A percentile compares a stretch with the other conserved stretches of the same genome.
Conservation (phyloP, 53 echinoderm and acorn worm species). For the Apostichopus leukothele region DNA sequence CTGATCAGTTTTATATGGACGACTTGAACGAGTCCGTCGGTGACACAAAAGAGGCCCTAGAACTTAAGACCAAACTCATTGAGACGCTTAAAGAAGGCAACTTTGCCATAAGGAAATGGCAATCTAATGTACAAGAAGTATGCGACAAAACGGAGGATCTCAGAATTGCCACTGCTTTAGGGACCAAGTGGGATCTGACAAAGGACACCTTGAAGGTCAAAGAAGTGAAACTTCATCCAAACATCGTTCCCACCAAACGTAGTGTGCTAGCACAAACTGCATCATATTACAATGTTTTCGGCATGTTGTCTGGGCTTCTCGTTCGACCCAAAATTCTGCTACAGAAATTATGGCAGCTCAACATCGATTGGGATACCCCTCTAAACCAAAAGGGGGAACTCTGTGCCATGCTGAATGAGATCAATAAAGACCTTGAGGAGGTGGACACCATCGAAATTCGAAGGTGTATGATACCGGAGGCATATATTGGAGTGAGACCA, state of each 20-base stretch:
- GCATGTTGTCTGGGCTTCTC: constrained; percentile 60
- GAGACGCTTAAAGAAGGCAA: constrained; percentile 41
- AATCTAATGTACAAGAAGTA: constrained; percentile 63
- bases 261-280: constrained; percentile 66
- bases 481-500: constrained; percentile 60
- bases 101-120: constrained; percentile 71
- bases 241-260: constrained; percentile 61
- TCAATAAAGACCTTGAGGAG: constrained; percentile 60
- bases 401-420: constrained; percentile 16
- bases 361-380: constrained; percentile 68
- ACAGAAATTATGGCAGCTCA: constrained; percentile 69
- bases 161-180: constrained; percentile 53
- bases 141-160: constrained; percentile 67
- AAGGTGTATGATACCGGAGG: constrained; percentile 65
- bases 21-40: too few relatives aligned
- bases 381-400: constrained; percentile 49
- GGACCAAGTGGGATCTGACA: constrained; percentile 70
- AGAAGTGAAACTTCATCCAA: constrained; percentile 43
- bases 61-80: too few relatives aligned
- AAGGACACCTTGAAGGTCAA: constrained; percentile 76
- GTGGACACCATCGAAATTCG: constrained; percentile 54
- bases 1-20: too few relatives aligned
- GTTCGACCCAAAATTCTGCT: constrained; percentile 60
- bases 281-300: constrained; percentile 66
- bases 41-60: too few relatives aligned